phyloP scores from a whole-genome alignment of 2,888 invertebrate genomes.

The Caenorhabditis zanzibari region DNA sequence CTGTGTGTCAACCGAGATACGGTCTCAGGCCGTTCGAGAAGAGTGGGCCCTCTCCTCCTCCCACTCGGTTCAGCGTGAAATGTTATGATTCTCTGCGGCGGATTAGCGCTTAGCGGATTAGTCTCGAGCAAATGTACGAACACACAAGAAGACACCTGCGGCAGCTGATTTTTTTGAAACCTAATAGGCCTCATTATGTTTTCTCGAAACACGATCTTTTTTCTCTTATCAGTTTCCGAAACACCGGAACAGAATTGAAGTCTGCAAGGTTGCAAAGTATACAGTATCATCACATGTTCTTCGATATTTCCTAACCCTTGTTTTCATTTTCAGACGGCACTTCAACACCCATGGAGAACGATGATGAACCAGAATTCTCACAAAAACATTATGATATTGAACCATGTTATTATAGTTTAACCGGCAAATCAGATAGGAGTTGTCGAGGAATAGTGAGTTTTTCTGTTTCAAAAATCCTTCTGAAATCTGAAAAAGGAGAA shows the following conservation, averaged over 20 bases:
- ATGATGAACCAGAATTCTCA: slow-evolving; percentile 66
- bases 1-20: slow-evolving; percentile 38
- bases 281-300: slow-evolving; percentile 1
- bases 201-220: not conserved
- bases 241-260: slow-evolving; percentile 8
- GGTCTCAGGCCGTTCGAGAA: slow-evolving; percentile 40
- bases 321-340: slow-evolving; percentile 57
- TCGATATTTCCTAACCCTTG: not conserved
- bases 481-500: not conserved
- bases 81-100: slow-evolving; percentile 59
- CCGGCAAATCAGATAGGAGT: slow-evolving; percentile 67
- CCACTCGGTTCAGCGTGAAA: slow-evolving; percentile 51
- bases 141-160: slow-evolving; percentile 46
- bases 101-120: slow-evolving; percentile 63
- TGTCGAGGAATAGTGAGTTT: slow-evolving; percentile 71
- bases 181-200: slow-evolving; percentile 10
- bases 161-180: slow-evolving; percentile 16
- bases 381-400: slow-evolving; percentile 69
- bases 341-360: slow-evolving; percentile 61
- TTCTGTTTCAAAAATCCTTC: not conserved
- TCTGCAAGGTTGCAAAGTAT: slow-evolving; percentile 4
- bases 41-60: slow-evolving; percentile 22
- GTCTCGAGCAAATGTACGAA: slow-evolving; percentile 58
- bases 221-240: slow-evolving; percentile 18
- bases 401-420: slow-evolving; percentile 71